Conservation (phyloP, 2,113 vertebrate genomes). For the Mugil cephalus region DNA sequence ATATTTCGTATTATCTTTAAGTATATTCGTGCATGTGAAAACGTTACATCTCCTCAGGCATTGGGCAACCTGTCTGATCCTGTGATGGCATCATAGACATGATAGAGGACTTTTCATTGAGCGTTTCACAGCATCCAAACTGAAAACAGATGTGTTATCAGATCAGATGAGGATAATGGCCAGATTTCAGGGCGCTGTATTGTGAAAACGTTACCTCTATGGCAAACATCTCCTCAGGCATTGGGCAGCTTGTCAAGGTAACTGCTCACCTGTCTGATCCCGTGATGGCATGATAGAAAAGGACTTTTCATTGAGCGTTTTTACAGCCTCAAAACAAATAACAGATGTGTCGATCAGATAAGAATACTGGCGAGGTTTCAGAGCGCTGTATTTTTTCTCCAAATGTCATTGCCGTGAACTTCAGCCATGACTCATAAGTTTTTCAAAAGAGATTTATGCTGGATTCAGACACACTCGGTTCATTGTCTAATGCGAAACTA, state of each 20-base stretch:
- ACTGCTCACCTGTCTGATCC: conserved; percentile 10
- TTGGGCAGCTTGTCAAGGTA: background rate
- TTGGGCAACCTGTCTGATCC: background rate
- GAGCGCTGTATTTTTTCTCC: background rate
- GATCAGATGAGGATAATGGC: background rate
- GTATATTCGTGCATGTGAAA: background rate
- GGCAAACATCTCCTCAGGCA: background rate
- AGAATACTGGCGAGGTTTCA: background rate
- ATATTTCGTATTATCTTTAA: background rate
- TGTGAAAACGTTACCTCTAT: background rate
- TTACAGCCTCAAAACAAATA: background rate
- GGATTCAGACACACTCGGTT: conserved; percentile 22
- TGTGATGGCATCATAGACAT: conserved; percentile 7
- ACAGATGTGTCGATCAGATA: background rate
- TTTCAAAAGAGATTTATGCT: conserved; percentile 27
- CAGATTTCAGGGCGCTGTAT: background rate
- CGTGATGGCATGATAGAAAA: conserved; percentile 7
- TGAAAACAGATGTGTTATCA: background rate
- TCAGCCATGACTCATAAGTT: conserved; percentile 23
- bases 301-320: background rate
- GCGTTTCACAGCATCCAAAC: background rate
- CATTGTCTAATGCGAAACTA: conserved; percentile 22
- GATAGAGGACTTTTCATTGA: background rate
- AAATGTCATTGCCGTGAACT: conserved; percentile 2
- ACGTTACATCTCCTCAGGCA: background rate